Evolutionary conservation across 2,888 invertebrate genomes (phyloP), one percentile per base, ranked within the genome.

Genomic region (Macropis europaea): DNA sequence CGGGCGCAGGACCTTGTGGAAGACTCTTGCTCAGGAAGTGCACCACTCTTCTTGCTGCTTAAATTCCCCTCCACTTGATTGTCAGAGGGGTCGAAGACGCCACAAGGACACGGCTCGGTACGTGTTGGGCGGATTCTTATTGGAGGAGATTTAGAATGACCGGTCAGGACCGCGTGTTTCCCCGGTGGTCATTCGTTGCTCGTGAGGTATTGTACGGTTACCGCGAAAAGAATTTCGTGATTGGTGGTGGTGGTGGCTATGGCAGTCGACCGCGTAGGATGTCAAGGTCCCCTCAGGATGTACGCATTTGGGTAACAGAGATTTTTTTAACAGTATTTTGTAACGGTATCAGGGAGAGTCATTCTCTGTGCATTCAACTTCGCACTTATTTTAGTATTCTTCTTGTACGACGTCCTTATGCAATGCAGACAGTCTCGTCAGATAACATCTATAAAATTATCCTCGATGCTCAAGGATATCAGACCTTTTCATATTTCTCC

Each of bases 21-120:
- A 54, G 73, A 64, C 69, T 67, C 79, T 72, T 81, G 78, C 85
- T 83, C 86, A 87, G 87, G 87, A 88, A 88, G 87, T 87, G 84
- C 72, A 59, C 62, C 43, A 15, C 50, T 61, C 71, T 54, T 52
- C 19, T 54, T 63, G 47, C 50, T 48, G 13, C 28, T 43, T 13
- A 34, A 56, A 47, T 61, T 50, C 67, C 67, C 59, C 68, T 24
- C 73, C 69, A 42, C 56, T 17, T 22, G 48, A 32, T 19, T 7
- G 54, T 47, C 45, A 34, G 24, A 47, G 64, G 70, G 62, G 69
- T 70, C 59, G 66, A 60, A 76, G 57, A 54, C 40, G 66, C 53
- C 45, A 38, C 73, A 76, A 73, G 76, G 73, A 76, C 76, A 63
- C 64, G 43, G 34, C 42, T 48, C 53, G 40, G 24, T 48, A 40